phyloP scores from a whole-genome alignment of 2,113 vertebrate genomes.

The Psilopsiagon aurifrons region DNA sequence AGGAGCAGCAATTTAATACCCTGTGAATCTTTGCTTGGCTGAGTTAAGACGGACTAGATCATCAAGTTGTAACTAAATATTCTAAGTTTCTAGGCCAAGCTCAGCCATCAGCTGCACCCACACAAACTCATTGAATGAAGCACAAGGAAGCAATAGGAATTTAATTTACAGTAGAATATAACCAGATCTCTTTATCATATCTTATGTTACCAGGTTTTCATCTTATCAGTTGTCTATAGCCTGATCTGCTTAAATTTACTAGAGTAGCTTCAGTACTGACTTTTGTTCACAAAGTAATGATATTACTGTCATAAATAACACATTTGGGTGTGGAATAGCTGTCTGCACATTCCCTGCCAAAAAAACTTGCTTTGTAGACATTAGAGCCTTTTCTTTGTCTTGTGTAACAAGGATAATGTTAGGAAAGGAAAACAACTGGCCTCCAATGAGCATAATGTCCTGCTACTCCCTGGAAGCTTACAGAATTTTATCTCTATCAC shows the following conservation, averaged over 20 bases:
- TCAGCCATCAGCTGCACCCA: background rate
- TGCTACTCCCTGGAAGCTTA: background rate
- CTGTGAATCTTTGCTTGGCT: background rate
- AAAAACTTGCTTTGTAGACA: background rate
- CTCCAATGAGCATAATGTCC: background rate
- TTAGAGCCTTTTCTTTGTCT: background rate
- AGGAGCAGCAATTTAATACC: slow-evolving; percentile 8
- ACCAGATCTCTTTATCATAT: background rate
- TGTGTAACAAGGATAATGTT: background rate
- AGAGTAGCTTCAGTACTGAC: background rate
- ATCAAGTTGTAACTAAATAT: background rate
- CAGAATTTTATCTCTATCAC: background rate
- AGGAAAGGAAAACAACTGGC: background rate
- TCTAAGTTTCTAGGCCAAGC: background rate
- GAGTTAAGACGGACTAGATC: background rate
- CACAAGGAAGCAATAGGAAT: background rate
- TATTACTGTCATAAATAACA: background rate
- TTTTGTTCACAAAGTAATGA: background rate
- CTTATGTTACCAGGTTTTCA: background rate
- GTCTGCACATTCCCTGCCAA: background rate
- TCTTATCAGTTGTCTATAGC: background rate
- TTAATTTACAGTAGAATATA: background rate
- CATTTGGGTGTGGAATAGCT: background rate
- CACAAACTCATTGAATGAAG: background rate
- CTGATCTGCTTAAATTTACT: background rate